phyloP scores from a whole-genome alignment of 2,888 invertebrate genomes.

The Criorhina ranunculi region DNA sequence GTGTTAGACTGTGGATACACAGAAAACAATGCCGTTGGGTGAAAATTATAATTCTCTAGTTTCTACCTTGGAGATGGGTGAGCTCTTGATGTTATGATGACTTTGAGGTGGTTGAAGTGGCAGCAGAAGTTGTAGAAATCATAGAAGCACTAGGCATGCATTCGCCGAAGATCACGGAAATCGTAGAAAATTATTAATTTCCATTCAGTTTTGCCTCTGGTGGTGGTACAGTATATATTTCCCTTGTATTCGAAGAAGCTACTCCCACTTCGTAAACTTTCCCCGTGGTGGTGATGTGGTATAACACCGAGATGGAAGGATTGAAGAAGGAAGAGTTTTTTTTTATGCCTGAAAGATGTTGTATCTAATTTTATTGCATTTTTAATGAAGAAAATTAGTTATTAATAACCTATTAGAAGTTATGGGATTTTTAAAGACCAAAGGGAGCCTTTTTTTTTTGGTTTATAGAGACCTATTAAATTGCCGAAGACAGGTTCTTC shows the following conservation, averaged over 20 bases:
- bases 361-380: constrained; percentile 22
- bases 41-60: constrained; percentile 66
- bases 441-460: background rate
- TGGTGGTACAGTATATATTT: constrained; percentile 12
- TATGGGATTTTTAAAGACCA: background rate
- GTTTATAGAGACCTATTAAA: background rate
- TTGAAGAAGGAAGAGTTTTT: background rate
- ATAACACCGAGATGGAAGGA: background rate
- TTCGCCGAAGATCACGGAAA: constrained; percentile 63
- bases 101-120: constrained; percentile 17
- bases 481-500: background rate
- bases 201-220: constrained; percentile 51
- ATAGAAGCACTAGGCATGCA: constrained; percentile 56
- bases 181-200: constrained; percentile 64
- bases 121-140: constrained; percentile 22
- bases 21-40: constrained; percentile 51
- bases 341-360: constrained; percentile 14
- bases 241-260: constrained; percentile 10
- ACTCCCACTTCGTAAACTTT: constrained; percentile 46
- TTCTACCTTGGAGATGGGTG: constrained; percentile 10
- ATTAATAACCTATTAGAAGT: constrained; percentile 17
- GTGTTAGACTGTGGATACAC: constrained; percentile 1
- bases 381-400: constrained; percentile 38
- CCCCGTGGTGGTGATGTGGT: constrained; percentile 1
- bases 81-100: constrained; percentile 11